Evolutionary conservation across 2,113 vertebrate species (phyloP), one percentile per base, ranked within the genome.

Genomic region (Pao palembangensis): DNA sequence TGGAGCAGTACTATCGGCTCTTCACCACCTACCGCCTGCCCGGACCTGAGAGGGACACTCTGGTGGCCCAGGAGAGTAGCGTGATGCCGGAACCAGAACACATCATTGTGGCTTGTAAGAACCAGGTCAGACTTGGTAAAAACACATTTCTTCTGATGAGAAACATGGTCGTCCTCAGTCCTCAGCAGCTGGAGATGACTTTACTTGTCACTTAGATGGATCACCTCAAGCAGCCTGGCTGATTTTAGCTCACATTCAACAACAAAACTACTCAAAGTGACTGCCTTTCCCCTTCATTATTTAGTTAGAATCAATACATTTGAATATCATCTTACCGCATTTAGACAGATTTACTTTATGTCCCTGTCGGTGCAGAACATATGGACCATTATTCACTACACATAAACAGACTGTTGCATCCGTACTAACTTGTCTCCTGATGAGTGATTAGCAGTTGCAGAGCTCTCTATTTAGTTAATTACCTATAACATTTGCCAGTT

Each of bases 51-150:
- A 94, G 92, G 85, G 97, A 99, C 73, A 98, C 92, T 0, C 86
- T 99, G 0, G 96, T 98, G 77, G 92, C 92, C 52, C 95, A 94
- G 91, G 93, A 94, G 83, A 97, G 93, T 84, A 93, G 87, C 0
- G 73, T 96, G 78, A 97, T 96, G 96, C 94, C 95, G 8, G 96
- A 98, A 69, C 94, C 95, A 6, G 95, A 98, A 69, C 96, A 99
- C 55, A 87, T 98, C 61, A 97, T 99, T 5, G 94, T 99, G 81
- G 94, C 93, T 78, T 98, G 94, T 81, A 93, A 93, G 79, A 96
- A 94, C 82, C 96, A 99, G 94, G 97, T 98, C 73, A 86, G 89
- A 59, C 48, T 49, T 2, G 19, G 11, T 38, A 19, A 55, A 48
- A 80, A 46, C n/a, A 12, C 16, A 14, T 43, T 48, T n/a, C 16